phyloP scores from a whole-genome alignment of 2,888 invertebrate genomes.

The Calliphora vomitoria region DNA sequence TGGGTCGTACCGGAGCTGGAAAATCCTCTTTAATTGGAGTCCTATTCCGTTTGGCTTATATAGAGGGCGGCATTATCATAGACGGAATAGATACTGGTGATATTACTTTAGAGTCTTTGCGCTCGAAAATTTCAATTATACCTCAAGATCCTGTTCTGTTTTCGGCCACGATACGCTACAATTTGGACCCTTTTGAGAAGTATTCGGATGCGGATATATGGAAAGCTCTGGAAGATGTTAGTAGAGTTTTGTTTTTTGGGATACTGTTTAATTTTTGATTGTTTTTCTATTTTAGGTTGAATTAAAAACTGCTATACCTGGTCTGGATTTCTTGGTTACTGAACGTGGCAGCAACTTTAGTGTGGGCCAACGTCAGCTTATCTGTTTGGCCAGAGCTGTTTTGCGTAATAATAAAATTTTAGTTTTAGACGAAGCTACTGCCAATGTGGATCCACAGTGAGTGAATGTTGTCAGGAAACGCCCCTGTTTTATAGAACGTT shows the following conservation, averaged over 20 bases:
- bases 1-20: slow-evolving; percentile 94
- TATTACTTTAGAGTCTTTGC: slow-evolving; percentile 85
- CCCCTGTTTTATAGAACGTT: no score
- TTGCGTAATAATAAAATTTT: slow-evolving; percentile 87
- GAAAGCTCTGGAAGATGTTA: slow-evolving; percentile 82
- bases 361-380: slow-evolving; percentile 88
- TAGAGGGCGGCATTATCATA: slow-evolving; percentile 89
- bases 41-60: slow-evolving; percentile 90
- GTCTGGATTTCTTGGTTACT: slow-evolving; percentile 86
- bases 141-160: slow-evolving; percentile 86
- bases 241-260: slow-evolving; percentile 14
- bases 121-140: slow-evolving; percentile 86
- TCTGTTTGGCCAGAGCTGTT: slow-evolving; percentile 89
- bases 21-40: slow-evolving; percentile 92
- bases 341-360: slow-evolving; percentile 88
- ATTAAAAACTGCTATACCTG: slow-evolving; percentile 85
- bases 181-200: slow-evolving; percentile 87
- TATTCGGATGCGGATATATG: slow-evolving; percentile 83
- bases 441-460: slow-evolving; percentile 88
- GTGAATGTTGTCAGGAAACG: slow-evolving; percentile 50
- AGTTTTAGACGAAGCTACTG: slow-evolving; percentile 89
- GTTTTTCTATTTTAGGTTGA: slow-evolving; percentile 84
- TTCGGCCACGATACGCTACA: slow-evolving; percentile 88
- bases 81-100: slow-evolving; percentile 88
- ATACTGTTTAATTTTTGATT: not conserved